Evolutionary conservation across 2,113 vertebrate species (phyloP).

Genomic region (Condylura cristata): DNA sequence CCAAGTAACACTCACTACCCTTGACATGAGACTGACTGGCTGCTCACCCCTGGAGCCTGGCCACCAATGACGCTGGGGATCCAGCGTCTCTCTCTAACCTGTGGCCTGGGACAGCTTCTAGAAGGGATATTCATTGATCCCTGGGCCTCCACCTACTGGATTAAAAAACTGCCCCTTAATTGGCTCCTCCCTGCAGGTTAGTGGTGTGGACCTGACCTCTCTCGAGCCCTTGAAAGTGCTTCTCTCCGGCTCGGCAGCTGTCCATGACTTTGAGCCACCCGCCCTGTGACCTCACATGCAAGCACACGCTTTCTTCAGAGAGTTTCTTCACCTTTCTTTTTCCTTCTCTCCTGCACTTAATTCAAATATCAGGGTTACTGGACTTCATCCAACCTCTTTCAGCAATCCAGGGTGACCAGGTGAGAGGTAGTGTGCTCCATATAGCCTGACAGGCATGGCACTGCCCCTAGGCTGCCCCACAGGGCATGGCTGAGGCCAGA

Average conservation of each 20-base stretch:
- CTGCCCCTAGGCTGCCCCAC: not conserved
- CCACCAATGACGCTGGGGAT: not conserved
- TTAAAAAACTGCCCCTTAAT: not conserved
- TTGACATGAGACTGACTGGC: not conserved
- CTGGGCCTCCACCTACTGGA: not conserved
- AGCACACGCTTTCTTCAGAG: not conserved
- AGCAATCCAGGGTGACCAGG: not conserved
- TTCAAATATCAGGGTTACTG: not conserved
- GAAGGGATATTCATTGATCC: not conserved
- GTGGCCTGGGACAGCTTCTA: not conserved
- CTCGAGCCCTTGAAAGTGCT: not conserved
- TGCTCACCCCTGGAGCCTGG: not conserved
- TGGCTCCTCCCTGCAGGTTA: slow-evolving; percentile 1
- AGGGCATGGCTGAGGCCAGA: not conserved
- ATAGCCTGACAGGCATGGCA: fast-evolving
- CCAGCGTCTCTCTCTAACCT: not conserved
- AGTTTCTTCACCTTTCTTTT: not conserved
- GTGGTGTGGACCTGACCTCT: not conserved
- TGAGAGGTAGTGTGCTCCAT: too few relatives aligned
- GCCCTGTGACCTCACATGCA: not conserved
- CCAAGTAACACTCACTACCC: not conserved
- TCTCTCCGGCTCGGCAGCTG: not conserved
- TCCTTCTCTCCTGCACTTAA: not conserved
- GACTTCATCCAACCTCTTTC: not conserved
- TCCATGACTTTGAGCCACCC: not conserved